Evolutionary conservation across 2,797 vertebrate genomes (phyloP).

Genomic region (Emys orbicularis): DNA sequence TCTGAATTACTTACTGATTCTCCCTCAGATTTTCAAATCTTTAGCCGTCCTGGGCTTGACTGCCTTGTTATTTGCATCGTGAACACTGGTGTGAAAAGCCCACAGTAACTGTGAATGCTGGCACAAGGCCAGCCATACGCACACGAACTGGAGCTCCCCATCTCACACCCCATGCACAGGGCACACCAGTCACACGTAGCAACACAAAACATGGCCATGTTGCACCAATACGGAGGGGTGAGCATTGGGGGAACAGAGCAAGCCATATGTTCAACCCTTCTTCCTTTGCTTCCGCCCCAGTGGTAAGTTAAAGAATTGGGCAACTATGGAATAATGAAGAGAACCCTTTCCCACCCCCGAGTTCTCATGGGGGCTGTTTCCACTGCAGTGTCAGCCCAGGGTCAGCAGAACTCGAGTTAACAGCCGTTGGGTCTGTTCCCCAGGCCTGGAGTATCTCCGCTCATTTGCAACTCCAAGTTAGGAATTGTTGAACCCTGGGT

Average conservation of each 20-base stretch:
- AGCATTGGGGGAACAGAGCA: background rate
- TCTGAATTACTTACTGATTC: rapidly evolving
- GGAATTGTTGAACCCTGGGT: too few relatives aligned
- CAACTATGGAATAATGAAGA: too few relatives aligned
- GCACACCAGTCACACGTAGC: background rate
- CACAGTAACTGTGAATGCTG: rapidly evolving
- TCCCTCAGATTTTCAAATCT: rapidly evolving
- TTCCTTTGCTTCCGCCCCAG: background rate
- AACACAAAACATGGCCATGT: background rate
- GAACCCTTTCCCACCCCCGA: too few relatives aligned
- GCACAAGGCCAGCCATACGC: rapidly evolving
- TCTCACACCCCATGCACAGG: background rate
- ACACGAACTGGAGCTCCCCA: rapidly evolving
- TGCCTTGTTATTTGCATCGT: rapidly evolving
- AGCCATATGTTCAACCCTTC: background rate
- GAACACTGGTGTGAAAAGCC: rapidly evolving
- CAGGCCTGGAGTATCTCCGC: too few relatives aligned
- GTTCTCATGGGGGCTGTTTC: too few relatives aligned
- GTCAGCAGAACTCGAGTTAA: too few relatives aligned
- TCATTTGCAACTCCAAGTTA: too few relatives aligned
- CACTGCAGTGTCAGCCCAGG: too few relatives aligned
- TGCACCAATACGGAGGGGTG: background rate
- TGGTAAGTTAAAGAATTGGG: background rate
- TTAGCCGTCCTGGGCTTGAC: background rate
- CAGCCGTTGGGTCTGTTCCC: too few relatives aligned